These are phyloP conservation scores for Deilephila porcellus DNA, from an alignment of 2,888 invertebrate species.

Conservation along the genomic window DNA sequence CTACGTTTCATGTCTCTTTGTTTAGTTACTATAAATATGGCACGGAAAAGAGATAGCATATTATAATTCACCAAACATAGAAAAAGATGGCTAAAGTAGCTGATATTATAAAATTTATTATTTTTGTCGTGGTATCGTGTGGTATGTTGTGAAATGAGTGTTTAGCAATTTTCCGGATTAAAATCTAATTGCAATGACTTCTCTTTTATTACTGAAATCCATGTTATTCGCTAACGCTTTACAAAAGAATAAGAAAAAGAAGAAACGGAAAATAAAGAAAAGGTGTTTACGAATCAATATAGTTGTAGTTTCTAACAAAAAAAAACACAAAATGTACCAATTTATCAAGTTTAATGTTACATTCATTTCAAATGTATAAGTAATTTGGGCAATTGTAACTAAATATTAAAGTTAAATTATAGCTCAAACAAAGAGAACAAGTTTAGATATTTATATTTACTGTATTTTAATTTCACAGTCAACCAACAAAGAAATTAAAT, in stretches of 20 bases:
- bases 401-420: background rate
- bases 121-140: background rate
- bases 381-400: too few species aligned
- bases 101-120: background rate
- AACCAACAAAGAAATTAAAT: slow-evolving; percentile 44
- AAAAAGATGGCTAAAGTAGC: background rate
- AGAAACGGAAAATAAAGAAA: slow-evolving; percentile 60
- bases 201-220: slow-evolving; percentile 71
- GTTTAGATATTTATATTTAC: background rate
- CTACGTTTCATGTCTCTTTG: background rate
- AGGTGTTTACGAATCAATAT: slow-evolving; percentile 50
- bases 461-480: slow-evolving; percentile 45
- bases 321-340: too few species aligned
- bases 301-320: background rate
- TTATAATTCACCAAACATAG: background rate
- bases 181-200: slow-evolving; percentile 58
- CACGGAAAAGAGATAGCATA: background rate
- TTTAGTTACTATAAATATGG: background rate
- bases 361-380: too few species aligned
- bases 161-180: background rate
- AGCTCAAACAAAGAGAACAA: background rate
- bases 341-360: too few species aligned
- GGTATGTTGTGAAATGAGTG: background rate
- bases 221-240: slow-evolving; percentile 71
- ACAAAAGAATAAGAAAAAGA: slow-evolving; percentile 66